phyloP scores from a whole-genome alignment of 2,888 invertebrate species.

The Arrhopalites spinosus region DNA sequence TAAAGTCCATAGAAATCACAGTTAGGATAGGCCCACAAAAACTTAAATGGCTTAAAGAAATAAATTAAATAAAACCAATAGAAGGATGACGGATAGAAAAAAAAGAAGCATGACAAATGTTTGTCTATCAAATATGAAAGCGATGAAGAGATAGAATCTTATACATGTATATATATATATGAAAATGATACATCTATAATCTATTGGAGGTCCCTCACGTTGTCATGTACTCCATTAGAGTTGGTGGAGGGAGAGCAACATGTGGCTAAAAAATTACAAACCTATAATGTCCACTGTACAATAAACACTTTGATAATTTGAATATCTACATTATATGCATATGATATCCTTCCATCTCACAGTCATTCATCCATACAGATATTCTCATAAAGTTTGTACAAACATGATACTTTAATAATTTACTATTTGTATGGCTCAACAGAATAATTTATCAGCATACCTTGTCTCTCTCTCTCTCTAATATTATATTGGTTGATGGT shows the following conservation, averaged over 20 bases:
- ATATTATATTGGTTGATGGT: too few relatives aligned
- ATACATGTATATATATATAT: background rate
- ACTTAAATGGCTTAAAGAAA: background rate
- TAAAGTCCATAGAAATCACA: slow-evolving; percentile 5
- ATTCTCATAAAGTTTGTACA: background rate
- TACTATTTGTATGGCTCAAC: slow-evolving; percentile 21
- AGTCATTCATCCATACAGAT: background rate
- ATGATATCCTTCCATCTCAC: background rate
- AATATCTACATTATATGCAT: background rate
- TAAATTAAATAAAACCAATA: slow-evolving; percentile 28
- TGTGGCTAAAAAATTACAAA: slow-evolving; percentile 36
- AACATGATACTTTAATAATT: too few relatives aligned
- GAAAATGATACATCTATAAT: too few relatives aligned
- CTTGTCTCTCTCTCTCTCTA: background rate
- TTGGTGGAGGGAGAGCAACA: slow-evolving; percentile 27
- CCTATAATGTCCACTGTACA: slow-evolving; percentile 36
- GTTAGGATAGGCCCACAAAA: background rate
- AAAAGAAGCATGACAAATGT: slow-evolving; percentile 32
- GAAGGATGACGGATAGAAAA: slow-evolving; percentile 25
- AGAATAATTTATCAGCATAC: slow-evolving; percentile 22
- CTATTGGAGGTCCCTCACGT: slow-evolving; percentile 34
- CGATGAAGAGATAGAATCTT: slow-evolving; percentile 36
- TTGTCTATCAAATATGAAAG: slow-evolving; percentile 34
- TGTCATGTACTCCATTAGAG: slow-evolving; percentile 35
- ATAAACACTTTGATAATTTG: slow-evolving; percentile 28